Conservation (phyloP, 1,140 invertebrate genomes). For the Drosophila watanabei region DNA sequence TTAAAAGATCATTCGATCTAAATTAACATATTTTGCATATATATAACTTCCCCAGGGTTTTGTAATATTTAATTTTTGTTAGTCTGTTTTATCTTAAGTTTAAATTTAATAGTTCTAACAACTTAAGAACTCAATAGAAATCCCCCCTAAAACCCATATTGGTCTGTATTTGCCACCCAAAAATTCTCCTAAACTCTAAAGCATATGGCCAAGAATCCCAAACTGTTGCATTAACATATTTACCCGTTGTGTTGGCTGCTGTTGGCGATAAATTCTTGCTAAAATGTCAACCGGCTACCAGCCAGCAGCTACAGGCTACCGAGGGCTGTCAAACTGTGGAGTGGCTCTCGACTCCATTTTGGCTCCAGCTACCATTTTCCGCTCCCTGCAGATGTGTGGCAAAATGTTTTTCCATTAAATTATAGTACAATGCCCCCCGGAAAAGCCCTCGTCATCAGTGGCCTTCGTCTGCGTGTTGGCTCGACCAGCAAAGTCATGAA, state of each 20-base stretch:
- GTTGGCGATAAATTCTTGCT: conserved; percentile 32
- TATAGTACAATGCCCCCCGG: conserved; percentile 40
- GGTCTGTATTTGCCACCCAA: no score
- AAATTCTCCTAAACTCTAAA: background rate
- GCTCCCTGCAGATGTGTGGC: conserved; percentile 33
- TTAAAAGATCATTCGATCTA: background rate
- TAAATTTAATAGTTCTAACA: background rate
- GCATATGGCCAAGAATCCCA: background rate
- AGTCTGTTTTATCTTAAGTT: background rate
- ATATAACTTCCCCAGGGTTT: background rate
- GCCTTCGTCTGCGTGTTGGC: conserved; percentile 44
- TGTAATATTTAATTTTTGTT: no score
- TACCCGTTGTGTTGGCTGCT: background rate
- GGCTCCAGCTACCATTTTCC: conserved; percentile 11
- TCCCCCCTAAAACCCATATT: background rate
- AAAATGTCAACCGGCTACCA: conserved; percentile 18
- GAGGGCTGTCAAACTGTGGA: conserved; percentile 55
- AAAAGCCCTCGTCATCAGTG: conserved; percentile 11
- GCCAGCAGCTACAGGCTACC: background rate
- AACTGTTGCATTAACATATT: conserved; percentile 37
- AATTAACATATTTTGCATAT: background rate
- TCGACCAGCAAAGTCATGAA: conserved; percentile 77
- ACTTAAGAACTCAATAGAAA: background rate
- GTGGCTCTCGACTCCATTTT: conserved; percentile 41
- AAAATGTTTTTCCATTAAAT: conserved; percentile 79